Percentiles rank a stretch among this genome's conserved stretches.
phyloP scores from a whole-genome alignment of 2,888 invertebrate genomes.

The Coelinius sp. region DNA sequence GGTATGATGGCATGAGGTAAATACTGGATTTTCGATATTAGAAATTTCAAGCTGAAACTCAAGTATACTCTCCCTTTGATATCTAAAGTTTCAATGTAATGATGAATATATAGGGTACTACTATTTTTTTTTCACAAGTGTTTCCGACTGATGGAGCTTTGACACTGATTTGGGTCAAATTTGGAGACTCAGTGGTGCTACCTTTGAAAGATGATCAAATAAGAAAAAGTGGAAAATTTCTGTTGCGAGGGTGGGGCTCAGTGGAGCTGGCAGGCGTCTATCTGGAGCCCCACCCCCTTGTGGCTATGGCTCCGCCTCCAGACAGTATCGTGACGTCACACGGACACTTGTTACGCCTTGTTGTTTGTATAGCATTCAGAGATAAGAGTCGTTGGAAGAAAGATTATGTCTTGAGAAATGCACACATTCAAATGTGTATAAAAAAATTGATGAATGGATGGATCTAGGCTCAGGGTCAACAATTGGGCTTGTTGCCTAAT shows the following conservation, averaged over 20 bases:
- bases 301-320: conserved; percentile 65
- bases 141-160: neutral
- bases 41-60: neutral
- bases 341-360: conserved; percentile 70
- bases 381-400: conserved; percentile 9
- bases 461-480: no score
- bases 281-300: conserved; percentile 59
- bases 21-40: neutral
- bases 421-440: no score
- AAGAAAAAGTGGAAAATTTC: conserved; percentile 22
- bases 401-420: neutral
- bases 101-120: no score
- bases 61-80: neutral
- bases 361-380: conserved; percentile 50
- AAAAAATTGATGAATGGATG: neutral
- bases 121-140: no score
- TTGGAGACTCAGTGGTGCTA: neutral
- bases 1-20: neutral
- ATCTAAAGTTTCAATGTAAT: neutral
- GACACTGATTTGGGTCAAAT: neutral
- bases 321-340: conserved; percentile 66
- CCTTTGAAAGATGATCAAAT: neutral
- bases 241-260: conserved; percentile 36
- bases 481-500: no score
- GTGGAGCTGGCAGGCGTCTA: conserved; percentile 41